Percentiles rank a stretch among this genome's conserved stretches.
Conservation (phyloP, 2,888 invertebrate species). For the Tridacna crocea region DNA sequence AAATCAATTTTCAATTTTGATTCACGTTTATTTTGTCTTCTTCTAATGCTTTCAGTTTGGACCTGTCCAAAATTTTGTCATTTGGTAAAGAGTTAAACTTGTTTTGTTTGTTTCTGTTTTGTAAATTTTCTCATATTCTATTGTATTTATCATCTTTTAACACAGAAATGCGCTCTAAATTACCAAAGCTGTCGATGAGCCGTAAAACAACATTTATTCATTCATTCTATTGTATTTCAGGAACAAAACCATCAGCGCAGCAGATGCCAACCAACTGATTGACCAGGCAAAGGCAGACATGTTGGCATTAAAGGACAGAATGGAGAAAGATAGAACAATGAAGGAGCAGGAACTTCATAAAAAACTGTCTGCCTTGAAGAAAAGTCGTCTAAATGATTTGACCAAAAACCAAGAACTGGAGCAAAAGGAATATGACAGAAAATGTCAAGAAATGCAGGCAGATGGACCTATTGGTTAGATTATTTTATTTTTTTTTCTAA, state of each 20-base stretch:
- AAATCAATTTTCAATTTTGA: too few relatives aligned
- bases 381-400: constrained; percentile 66
- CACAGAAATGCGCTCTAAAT: too few relatives aligned
- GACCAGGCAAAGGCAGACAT: constrained; percentile 73
- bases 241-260: constrained; percentile 58
- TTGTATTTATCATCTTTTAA: too few relatives aligned
- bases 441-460: constrained; percentile 70
- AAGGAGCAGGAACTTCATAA: constrained; percentile 78
- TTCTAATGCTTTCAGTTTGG: too few relatives aligned
- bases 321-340: constrained; percentile 74
- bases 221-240: constrained; percentile 26
- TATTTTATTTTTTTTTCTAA: neutral
- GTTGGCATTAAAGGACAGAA: constrained; percentile 67
- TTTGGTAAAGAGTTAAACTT: too few relatives aligned
- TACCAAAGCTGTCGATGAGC: too few relatives aligned
- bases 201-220: too few relatives aligned
- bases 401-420: constrained; percentile 77
- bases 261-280: constrained; percentile 71
- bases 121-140: too few relatives aligned
- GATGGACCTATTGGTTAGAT: constrained; percentile 75
- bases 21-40: too few relatives aligned
- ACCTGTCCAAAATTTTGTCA: too few relatives aligned
- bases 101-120: too few relatives aligned
- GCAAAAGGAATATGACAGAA: constrained; percentile 71
- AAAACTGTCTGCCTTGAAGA: constrained; percentile 76